Evolutionary conservation across 2,113 vertebrate species (phyloP).

Genomic region (Beaufortia kweichowensis): DNA sequence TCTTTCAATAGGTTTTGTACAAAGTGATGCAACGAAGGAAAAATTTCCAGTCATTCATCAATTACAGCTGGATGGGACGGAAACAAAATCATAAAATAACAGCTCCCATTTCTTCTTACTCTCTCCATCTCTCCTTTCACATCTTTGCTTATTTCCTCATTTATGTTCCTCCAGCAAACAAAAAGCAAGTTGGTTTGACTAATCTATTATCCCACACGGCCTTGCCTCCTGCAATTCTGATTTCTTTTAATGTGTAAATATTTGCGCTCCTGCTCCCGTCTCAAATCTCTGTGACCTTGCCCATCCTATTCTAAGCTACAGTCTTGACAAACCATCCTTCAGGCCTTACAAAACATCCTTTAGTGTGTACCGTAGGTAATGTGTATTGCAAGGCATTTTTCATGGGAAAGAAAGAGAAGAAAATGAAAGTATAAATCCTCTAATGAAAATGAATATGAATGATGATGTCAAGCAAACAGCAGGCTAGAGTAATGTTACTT

Average conservation of each 20-base stretch:
- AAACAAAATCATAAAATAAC: too few relatives aligned
- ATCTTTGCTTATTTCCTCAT: slow-evolving; percentile 40
- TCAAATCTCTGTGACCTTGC: slow-evolving; percentile 36
- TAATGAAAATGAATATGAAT: slow-evolving; percentile 56
- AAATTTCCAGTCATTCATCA: too few relatives aligned
- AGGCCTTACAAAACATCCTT: background rate
- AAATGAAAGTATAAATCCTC: background rate
- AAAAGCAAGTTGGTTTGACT: background rate
- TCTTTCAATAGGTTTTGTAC: too few relatives aligned
- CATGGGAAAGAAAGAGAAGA: slow-evolving; percentile 18
- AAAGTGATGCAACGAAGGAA: background rate
- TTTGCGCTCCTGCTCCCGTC: slow-evolving; percentile 30
- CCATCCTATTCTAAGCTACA: slow-evolving; percentile 36
- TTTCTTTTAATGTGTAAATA: slow-evolving; percentile 37
- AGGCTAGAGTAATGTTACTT: slow-evolving; percentile 61
- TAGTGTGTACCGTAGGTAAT: background rate
- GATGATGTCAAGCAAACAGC: slow-evolving; percentile 59
- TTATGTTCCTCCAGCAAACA: slow-evolving; percentile 37
- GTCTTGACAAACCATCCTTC: slow-evolving; percentile 3
- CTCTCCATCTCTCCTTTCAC: slow-evolving; percentile 1
- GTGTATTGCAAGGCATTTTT: slow-evolving; percentile 18
- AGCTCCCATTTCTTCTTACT: slow-evolving; percentile 7
- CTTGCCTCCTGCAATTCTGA: background rate
- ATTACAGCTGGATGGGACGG: too few relatives aligned
- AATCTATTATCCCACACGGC: slow-evolving; percentile 3